A percentile compares a stretch with the other conserved stretches of the same genome.
These are phyloP conservation scores for Alligator mississippiensis DNA, from an alignment of 2,113 vertebrate genomes.

Conservation along the genomic window DNA sequence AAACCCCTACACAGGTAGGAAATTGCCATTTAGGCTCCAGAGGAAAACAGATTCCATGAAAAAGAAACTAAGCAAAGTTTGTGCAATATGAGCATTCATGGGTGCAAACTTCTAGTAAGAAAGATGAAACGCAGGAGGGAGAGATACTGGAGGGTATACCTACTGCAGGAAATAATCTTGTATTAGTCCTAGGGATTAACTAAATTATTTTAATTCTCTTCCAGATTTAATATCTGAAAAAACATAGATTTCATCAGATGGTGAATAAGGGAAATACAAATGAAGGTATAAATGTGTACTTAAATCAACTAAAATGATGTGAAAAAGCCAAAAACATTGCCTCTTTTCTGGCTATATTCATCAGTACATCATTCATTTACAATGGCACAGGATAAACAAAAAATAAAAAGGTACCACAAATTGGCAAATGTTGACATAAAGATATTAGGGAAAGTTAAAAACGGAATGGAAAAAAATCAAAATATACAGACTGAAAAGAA, in stretches of 20 bases:
- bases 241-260: neutral
- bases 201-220: neutral
- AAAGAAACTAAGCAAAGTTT: neutral
- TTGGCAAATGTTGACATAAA: neutral
- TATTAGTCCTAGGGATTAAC: neutral
- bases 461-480: conserved; percentile 5
- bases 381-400: neutral
- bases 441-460: neutral
- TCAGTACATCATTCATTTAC: neutral
- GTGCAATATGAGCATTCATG: neutral
- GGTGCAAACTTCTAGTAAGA: neutral
- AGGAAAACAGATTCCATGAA: neutral
- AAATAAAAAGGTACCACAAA: conserved; percentile 9
- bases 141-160: fast-evolving
- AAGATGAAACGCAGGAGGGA: neutral
- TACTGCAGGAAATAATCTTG: neutral
- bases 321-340: neutral
- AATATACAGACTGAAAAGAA: conserved; percentile 17
- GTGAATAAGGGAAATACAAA: neutral
- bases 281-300: neutral
- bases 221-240: neutral
- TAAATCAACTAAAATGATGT: neutral
- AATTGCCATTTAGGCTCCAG: too few species aligned
- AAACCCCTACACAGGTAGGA: too few species aligned
- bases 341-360: neutral